A percentile compares a stretch with the other conserved stretches of the same genome.
These are phyloP conservation scores for Seladonia tumulorum DNA, from an alignment of 2,888 invertebrate genomes.

Conservation along the genomic window DNA sequence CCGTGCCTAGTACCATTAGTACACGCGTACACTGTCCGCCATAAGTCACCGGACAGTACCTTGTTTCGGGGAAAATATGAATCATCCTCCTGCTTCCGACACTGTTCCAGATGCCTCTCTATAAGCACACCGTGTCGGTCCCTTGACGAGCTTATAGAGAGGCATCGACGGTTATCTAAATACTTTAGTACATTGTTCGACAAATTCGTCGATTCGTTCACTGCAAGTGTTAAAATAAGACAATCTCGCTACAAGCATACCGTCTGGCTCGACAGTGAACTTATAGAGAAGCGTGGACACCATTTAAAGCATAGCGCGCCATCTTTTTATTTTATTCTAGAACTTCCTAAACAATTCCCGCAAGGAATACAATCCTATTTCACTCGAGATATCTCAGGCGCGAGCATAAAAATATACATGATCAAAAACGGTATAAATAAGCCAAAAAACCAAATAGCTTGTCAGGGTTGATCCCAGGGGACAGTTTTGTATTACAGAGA, in stretches of 20 bases:
- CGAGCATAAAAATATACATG: not conserved
- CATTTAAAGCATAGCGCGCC: no score
- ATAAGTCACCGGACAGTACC: not conserved
- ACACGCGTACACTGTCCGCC: conserved; percentile 61
- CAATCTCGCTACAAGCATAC: no score
- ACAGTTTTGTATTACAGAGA: not conserved
- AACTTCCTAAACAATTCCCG: not conserved
- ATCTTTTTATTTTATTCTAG: no score
- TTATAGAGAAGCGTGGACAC: no score
- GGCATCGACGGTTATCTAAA: not conserved
- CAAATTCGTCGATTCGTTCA: no score
- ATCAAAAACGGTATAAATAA: not conserved
- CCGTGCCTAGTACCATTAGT: conserved; percentile 76
- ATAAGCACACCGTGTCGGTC: not conserved
- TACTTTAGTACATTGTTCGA: not conserved
- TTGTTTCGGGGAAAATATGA: not conserved
- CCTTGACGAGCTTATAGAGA: not conserved
- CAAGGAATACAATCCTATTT: not conserved
- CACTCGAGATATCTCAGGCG: not conserved
- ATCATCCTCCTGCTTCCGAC: not conserved
- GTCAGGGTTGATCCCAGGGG: not conserved
- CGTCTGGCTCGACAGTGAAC: no score
- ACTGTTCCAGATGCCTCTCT: not conserved
- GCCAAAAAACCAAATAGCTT: not conserved
- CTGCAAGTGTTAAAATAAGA: no score